These are phyloP conservation scores for Agapornis roseicollis DNA, from an alignment of 2,113 vertebrate genomes.

Conservation along the genomic window DNA sequence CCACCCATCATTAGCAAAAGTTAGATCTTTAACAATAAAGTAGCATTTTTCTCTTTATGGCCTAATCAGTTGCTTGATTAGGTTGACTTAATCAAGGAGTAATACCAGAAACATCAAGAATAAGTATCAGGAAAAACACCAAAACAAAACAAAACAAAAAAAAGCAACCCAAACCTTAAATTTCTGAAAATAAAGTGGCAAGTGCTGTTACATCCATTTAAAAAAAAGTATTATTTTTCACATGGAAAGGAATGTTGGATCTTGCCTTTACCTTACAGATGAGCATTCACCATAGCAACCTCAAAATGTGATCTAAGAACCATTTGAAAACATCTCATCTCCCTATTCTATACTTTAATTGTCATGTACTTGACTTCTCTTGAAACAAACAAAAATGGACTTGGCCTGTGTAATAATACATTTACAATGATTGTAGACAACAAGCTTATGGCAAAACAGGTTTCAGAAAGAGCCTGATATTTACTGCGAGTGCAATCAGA, in stretches of 20 bases:
- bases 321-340: not conserved
- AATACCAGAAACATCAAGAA: not conserved
- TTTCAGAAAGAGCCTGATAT: not conserved
- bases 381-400: not conserved
- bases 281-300: conserved; percentile 19
- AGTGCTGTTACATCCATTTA: not conserved
- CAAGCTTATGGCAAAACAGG: not conserved
- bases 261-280: not conserved
- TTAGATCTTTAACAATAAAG: not conserved
- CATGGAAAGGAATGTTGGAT: not conserved
- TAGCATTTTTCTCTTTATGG: not conserved
- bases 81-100: not conserved
- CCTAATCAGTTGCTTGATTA: not conserved
- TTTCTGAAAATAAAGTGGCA: not conserved
- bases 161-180: not conserved
- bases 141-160: not conserved
- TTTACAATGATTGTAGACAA: not conserved
- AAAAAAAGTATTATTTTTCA: not conserved
- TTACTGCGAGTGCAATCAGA: not conserved
- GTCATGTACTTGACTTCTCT: not conserved
- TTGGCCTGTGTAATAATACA: not conserved
- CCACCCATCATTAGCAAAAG: not conserved
- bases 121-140: not conserved
- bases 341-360: conserved; percentile 12
- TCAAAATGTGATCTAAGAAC: conserved; percentile 13